Evolutionary conservation across 1,140 invertebrate genomes (phyloP), one percentile per base, ranked within the genome.

Genomic region (Eurosta solidaginis): DNA sequence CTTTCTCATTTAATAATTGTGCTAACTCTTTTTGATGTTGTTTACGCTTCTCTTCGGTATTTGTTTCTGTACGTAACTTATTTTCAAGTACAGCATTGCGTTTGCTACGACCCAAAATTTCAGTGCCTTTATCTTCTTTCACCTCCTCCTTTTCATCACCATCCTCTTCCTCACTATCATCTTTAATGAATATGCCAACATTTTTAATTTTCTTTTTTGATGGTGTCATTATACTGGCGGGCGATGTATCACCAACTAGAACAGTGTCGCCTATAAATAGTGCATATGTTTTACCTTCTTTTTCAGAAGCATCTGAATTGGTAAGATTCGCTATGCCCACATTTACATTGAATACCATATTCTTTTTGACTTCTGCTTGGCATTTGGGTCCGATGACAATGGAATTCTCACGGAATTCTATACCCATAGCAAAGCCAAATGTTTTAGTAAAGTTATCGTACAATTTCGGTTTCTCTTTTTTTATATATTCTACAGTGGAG

Each of bases 241-340:
- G 93, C 54, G 92, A 89, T 50, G 92, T 93, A 89, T 96, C 94
- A 88, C 96, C 97, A 1, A 99, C 96, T 78, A 98, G 86, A 36
- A 99, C 96, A 22, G 98, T 99, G 89, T 99, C 98, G 20, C 97
- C 98, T 81, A 99, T 92, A 83, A 98, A 99, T 0, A 99, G 89
- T 1, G 98, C 97, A 88, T 98, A 98, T 4, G 89, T 93, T 91
- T 98, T 98, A 78, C 93, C 93, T 87, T 94, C 92, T 81, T 95
- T 94, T 49, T 98, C 96, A 33, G 92, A 91, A 1, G 95, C 93
- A 42, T 94, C 92, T 80, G 92, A 90, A 89, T 99, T 99, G 20
- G 88, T 89, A 42, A 99, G 89, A 85, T 94, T 95, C n/a, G 95
- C 92, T 42, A 99, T 91, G 50, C 98, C 98, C 81, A 99, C 92